Conservation (phyloP, 2,888 invertebrate genomes). For the Octonoba sinensis region DNA sequence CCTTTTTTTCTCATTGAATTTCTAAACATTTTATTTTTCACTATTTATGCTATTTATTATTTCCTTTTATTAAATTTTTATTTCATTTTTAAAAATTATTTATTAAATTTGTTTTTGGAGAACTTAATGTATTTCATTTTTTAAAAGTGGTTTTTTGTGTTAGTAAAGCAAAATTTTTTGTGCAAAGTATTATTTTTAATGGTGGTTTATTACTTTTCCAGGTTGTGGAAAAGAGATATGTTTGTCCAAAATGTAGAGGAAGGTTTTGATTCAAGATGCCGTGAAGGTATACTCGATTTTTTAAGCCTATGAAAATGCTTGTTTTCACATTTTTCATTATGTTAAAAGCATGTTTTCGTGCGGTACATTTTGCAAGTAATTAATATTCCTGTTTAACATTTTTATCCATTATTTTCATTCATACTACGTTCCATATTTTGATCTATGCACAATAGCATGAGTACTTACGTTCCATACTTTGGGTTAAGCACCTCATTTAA, state of each 20-base stretch:
- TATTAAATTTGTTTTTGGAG: not conserved
- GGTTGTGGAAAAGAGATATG: slow-evolving; percentile 80
- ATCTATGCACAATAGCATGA: too few relatives aligned
- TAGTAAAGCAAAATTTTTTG: not conserved
- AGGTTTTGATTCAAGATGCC: slow-evolving; percentile 79
- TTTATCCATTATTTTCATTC: too few relatives aligned
- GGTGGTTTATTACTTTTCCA: slow-evolving; percentile 46
- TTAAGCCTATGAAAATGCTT: not conserved
- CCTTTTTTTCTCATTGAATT: too few relatives aligned
- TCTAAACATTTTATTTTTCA: not conserved
- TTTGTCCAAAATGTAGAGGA: slow-evolving; percentile 87
- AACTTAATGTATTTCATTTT: not conserved
- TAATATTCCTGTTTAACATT: too few relatives aligned
- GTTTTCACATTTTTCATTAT: too few relatives aligned
- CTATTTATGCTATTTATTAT: not conserved
- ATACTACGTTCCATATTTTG: too few relatives aligned
- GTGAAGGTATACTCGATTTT: slow-evolving; percentile 74
- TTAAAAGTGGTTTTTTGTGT: not conserved
- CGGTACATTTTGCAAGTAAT: too few relatives aligned
- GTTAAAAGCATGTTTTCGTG: too few relatives aligned
- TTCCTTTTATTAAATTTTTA: not conserved
- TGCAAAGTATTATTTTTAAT: not conserved
- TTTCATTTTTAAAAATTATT: not conserved
- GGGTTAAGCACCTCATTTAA: too few relatives aligned
- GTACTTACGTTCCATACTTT: too few relatives aligned